Evolutionary conservation across 2,113 vertebrate genomes (phyloP).

Genomic region (Zootoca vivipara): DNA sequence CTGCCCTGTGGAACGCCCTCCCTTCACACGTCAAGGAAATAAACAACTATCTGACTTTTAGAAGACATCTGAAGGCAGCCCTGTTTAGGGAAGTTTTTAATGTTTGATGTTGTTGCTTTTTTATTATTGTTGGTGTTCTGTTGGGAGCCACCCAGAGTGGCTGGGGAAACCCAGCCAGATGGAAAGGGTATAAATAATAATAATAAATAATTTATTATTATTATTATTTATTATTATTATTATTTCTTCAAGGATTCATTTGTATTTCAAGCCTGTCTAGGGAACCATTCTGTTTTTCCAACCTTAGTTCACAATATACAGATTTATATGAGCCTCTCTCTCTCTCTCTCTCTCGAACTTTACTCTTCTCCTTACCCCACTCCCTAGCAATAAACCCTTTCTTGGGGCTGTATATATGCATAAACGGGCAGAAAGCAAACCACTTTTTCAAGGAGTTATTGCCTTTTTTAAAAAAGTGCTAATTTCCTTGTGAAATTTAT

Average conservation of each 20-base stretch:
- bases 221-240: too few species aligned
- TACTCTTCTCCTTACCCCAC: background rate
- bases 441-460: conserved; percentile 58
- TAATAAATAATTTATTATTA: too few species aligned
- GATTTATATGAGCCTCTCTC: fast-evolving
- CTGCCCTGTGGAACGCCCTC: too few species aligned
- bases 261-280: background rate
- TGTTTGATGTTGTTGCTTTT: too few species aligned
- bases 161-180: too few species aligned
- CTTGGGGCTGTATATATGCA: conserved; percentile 30
- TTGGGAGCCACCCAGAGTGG: too few species aligned
- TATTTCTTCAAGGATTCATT: background rate
- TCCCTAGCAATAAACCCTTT: background rate
- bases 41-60: too few species aligned
- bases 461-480: conserved; percentile 58
- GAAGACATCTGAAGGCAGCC: too few species aligned
- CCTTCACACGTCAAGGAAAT: too few species aligned
- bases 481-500: conserved; percentile 71
- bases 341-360: background rate
- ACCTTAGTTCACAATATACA: background rate
- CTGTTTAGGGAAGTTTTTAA: too few species aligned
- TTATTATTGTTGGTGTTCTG: too few species aligned
- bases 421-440: conserved; percentile 57
- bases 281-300: background rate
- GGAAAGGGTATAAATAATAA: too few species aligned